phyloP scores from a whole-genome alignment of 2,113 vertebrate species.

The Butorides virescens region DNA sequence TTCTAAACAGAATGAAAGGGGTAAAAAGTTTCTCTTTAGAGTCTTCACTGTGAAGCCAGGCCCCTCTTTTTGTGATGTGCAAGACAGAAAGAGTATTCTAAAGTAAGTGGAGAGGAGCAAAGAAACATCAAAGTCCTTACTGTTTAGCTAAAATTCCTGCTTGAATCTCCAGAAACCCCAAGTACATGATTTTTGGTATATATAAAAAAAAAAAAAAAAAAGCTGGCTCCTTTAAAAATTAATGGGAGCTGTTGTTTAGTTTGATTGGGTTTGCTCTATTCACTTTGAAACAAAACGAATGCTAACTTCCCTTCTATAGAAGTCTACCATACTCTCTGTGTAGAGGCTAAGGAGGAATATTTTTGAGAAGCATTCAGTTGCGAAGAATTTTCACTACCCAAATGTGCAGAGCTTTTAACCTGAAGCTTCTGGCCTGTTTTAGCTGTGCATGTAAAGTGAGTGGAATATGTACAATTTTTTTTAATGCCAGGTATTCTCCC shows the following conservation, averaged over 20 bases:
- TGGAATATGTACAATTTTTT: background rate
- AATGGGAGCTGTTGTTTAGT: background rate
- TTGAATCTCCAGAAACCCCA: background rate
- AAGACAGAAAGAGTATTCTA: background rate
- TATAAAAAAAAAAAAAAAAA: background rate
- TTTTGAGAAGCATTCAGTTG: background rate
- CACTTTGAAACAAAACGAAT: background rate
- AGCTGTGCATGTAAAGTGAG: background rate
- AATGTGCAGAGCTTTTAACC: background rate
- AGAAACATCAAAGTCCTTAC: background rate
- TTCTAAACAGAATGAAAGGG: background rate
- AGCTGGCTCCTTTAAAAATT: background rate
- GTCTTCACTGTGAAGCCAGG: background rate
- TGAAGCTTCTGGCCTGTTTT: background rate
- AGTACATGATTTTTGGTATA: background rate
- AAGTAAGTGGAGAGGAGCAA: background rate
- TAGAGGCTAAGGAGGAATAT: background rate
- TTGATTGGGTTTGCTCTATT: background rate
- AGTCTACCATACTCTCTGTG: background rate
- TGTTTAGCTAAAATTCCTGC: background rate
- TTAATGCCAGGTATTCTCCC: background rate
- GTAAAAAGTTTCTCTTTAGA: background rate
- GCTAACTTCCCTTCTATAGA: background rate
- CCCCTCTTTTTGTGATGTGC: background rate
- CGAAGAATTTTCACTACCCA: background rate